These are phyloP conservation scores for Podarcis cretensis DNA, from an alignment of 2,113 vertebrate genomes.

Conservation along the genomic window DNA sequence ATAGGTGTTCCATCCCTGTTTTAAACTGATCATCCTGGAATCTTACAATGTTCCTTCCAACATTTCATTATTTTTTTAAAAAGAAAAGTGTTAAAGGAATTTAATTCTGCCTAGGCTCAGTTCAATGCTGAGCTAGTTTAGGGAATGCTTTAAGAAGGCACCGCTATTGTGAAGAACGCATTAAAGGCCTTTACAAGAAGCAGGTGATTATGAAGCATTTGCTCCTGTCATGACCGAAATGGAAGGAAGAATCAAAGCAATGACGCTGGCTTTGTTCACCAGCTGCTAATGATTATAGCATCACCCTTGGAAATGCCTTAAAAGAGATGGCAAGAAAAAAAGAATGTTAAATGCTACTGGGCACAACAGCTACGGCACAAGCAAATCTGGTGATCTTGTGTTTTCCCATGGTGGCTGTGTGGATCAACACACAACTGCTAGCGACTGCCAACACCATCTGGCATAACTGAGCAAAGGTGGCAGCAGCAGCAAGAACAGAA, in stretches of 20 bases:
- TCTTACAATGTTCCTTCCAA: neutral
- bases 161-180: neutral
- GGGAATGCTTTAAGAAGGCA: neutral
- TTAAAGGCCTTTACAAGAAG: neutral
- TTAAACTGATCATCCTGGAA: neutral
- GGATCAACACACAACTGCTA: neutral
- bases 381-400: neutral
- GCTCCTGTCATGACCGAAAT: neutral
- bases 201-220: neutral
- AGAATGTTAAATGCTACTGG: neutral
- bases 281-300: neutral
- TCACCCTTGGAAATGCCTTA: neutral
- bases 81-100: neutral
- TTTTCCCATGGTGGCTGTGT: neutral
- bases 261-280: neutral
- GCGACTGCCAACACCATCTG: neutral
- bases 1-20: neutral
- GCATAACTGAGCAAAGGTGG: neutral
- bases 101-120: neutral
- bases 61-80: neutral
- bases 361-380: neutral
- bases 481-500: neutral
- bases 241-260: neutral
- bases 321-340: neutral
- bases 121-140: neutral